Conservation (phyloP, 2,797 vertebrate genomes). For the Lindbergichthys nudifrons region DNA sequence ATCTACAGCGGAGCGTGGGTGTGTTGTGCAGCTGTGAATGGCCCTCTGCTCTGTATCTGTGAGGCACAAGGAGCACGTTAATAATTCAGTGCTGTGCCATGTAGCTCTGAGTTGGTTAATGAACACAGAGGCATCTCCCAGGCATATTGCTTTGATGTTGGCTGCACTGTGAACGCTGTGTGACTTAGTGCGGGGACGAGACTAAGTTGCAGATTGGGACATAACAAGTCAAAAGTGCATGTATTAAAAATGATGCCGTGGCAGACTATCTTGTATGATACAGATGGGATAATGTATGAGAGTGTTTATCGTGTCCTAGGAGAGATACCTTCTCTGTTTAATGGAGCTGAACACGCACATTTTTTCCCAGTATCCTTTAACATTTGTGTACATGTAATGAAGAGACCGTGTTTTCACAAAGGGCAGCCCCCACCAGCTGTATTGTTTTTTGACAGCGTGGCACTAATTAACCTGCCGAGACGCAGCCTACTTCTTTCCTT, state of each 20-base stretch:
- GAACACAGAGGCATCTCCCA: conserved; percentile 68
- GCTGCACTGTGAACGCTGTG: conserved; percentile 47
- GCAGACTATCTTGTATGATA: not conserved
- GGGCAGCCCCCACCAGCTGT: conserved; percentile 4
- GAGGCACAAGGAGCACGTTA: conserved; percentile 70
- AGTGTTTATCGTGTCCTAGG: conserved; percentile 29
- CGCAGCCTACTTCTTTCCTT: too few relatives aligned
- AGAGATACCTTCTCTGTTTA: conserved; percentile 27
- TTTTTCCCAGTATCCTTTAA: conserved; percentile 16
- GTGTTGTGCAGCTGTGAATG: conserved; percentile 51
- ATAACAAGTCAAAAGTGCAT: conserved; percentile 19
- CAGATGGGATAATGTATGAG: conserved; percentile 6
- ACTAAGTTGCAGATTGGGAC: conserved; percentile 25
- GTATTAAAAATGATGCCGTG: conserved; percentile 21
- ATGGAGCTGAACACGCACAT: conserved; percentile 12
- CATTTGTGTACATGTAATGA: not conserved
- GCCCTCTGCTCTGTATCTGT: conserved; percentile 64
- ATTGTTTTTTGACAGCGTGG: not conserved
- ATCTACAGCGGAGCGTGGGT: conserved; percentile 27
- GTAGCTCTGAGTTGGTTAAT: conserved; percentile 70
- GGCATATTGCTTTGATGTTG: conserved; percentile 70
- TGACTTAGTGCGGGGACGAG: conserved; percentile 38
- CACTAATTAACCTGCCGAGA: too few relatives aligned
- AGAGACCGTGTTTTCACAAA: not conserved
- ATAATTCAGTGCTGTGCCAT: conserved; percentile 81